Conservation (phyloP, 2,797 vertebrate genomes). For the Falco biarmicus region DNA sequence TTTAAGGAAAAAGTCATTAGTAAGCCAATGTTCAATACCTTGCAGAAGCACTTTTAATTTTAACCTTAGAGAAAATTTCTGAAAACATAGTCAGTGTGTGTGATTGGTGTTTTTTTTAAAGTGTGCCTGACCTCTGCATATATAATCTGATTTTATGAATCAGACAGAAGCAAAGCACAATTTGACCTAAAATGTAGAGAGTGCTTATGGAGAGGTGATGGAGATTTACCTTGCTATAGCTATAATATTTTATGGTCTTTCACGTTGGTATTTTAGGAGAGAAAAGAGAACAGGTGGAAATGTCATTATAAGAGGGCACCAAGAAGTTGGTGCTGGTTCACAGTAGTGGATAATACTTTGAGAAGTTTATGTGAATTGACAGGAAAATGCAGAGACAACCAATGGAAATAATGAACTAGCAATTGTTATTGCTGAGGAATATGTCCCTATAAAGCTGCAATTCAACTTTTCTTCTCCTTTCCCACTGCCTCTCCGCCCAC, state of each 20-base stretch:
- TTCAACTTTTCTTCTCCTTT: background rate
- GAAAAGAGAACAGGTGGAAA: background rate
- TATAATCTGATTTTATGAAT: background rate
- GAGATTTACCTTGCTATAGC: background rate
- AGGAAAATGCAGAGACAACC: background rate
- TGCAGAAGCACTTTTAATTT: background rate
- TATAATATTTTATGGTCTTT: background rate
- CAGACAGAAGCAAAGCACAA: background rate
- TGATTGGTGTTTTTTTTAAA: background rate
- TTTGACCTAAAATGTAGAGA: background rate
- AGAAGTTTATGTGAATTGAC: background rate
- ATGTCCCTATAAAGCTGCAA: background rate
- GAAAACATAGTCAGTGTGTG: accelerated
- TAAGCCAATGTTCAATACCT: background rate
- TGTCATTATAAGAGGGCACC: background rate
- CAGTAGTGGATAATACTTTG: background rate
- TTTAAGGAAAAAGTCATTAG: background rate
- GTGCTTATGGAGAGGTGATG: background rate
- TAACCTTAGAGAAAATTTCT: background rate
- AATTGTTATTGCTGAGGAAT: background rate
- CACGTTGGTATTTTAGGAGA: background rate
- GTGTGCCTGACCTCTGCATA: background rate
- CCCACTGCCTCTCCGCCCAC: background rate
- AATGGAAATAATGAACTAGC: background rate
- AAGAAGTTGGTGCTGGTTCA: background rate